Percentiles rank a stretch among this genome's conserved stretches.
Conservation (phyloP, 2,797 vertebrate species). For the Lutra lutra region DNA sequence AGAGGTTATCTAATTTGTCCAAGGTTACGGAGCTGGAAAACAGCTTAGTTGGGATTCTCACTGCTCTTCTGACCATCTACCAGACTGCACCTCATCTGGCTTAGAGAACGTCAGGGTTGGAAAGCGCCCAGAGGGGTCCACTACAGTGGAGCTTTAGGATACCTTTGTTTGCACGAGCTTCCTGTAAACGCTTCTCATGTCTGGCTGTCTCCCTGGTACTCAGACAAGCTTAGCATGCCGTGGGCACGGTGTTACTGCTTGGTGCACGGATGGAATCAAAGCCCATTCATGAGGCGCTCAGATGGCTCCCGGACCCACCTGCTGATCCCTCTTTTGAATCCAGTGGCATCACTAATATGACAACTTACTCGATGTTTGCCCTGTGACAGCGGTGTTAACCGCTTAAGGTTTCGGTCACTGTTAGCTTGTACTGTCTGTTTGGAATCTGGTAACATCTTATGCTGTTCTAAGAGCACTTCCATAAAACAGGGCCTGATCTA, state of each 20-base stretch:
- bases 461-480: neutral
- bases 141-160: neutral
- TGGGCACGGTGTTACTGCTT: neutral
- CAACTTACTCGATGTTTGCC: neutral
- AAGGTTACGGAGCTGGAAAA: neutral
- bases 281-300: neutral
- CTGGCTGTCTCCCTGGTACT: neutral
- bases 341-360: neutral
- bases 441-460: neutral
- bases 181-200: neutral
- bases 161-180: neutral
- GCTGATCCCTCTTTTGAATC: neutral
- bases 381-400: neutral
- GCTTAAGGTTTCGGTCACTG: neutral
- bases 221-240: neutral
- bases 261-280: neutral
- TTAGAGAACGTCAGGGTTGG: neutral
- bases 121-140: neutral
- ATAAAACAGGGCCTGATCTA: neutral
- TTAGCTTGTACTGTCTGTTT: neutral
- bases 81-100: neutral
- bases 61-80: neutral
- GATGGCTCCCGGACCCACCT: neutral
- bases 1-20: conserved; percentile 24
- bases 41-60: neutral